Evolutionary conservation across 2,113 vertebrate genomes (phyloP), one percentile per base, ranked within the genome.

Genomic region (Actenoides hombroni): DNA sequence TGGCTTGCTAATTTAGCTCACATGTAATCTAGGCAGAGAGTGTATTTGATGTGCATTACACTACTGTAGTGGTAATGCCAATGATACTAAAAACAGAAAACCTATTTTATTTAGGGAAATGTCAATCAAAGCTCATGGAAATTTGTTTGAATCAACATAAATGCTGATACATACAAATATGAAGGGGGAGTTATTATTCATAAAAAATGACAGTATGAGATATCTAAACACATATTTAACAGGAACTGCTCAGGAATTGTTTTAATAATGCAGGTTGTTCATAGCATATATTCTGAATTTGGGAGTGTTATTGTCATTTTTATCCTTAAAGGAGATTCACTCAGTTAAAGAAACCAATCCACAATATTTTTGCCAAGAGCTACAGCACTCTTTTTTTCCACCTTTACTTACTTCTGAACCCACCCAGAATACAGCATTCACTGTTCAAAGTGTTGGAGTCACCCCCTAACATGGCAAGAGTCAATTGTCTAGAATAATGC

Each of bases 21-120:
- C 73, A 68, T 68, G 17, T 6, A 77, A 16, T 78, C 19, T 76
- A 37, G 96, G 89, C 13, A 69, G 65, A 71, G 82, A 92, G 8
- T 25, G 16, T 70, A 65, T 83, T 82, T 96, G 70, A 49, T 91
- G 20, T 83, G 14, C 24, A 67, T 76, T 89, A 46, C 3, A 53
- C 56, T 63, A 84, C 13, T 65, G 26, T 49, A 56, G 24, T 26
- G n/a, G 14, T 49, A 92, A 71, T 2, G 39, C 78, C 54, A 78
- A 40, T 6, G 29, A 24, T 73, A 44, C 11, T 90, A 61, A 97
- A 84, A 95, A 13, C 20, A 89, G 33, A 92, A 54, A 84, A 31
- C 11, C 17, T 26, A 68, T 86, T 84, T 86, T 70, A 64, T 67
- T 95, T 89, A 74, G 37, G 70, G 19, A 95, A 73, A 71, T 69